phyloP scores from a whole-genome alignment of 1,140 invertebrate genomes.

The Lysiphlebus fabarum region DNA sequence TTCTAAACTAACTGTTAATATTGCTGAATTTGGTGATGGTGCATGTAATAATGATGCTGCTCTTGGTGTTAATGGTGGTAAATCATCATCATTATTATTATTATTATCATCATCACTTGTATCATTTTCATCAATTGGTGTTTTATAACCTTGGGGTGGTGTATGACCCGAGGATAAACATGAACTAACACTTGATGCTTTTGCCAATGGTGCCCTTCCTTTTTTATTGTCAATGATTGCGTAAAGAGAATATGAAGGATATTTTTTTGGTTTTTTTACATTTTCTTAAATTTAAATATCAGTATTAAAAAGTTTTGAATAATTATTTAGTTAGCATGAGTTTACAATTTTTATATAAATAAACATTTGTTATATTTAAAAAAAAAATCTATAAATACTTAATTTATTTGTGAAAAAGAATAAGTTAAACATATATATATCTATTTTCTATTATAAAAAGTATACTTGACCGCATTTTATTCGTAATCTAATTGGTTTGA shows the following conservation, averaged over 20 bases:
- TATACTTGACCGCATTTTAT: too few species aligned
- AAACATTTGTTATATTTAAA: too few species aligned
- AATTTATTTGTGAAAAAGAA: too few species aligned
- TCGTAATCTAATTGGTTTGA: too few species aligned
- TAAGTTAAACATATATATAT: too few species aligned
- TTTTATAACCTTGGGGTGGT: conserved; percentile 65
- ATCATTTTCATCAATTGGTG: conserved; percentile 56
- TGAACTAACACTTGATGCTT: conserved; percentile 61
- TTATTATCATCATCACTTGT: conserved; percentile 33
- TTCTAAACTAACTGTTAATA: conserved; percentile 78
- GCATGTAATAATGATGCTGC: conserved; percentile 58
- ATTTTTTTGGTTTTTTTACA: background rate
- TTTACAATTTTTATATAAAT: too few species aligned
- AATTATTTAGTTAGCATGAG: too few species aligned
- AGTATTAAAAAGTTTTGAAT: too few species aligned
- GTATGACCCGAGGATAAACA: conserved; percentile 58
- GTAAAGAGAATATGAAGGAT: conserved; percentile 13
- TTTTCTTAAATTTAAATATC: too few species aligned
- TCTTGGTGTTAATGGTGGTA: conserved; percentile 56
- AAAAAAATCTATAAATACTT: too few species aligned
- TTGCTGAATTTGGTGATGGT: conserved; percentile 79
- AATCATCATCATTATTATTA: conserved; percentile 39
- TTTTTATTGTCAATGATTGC: conserved; percentile 30
- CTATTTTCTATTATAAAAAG: too few species aligned
- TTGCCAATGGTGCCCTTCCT: conserved; percentile 57